Conservation (phyloP, 2,113 vertebrate species). For the Notiomystis cincta region DNA sequence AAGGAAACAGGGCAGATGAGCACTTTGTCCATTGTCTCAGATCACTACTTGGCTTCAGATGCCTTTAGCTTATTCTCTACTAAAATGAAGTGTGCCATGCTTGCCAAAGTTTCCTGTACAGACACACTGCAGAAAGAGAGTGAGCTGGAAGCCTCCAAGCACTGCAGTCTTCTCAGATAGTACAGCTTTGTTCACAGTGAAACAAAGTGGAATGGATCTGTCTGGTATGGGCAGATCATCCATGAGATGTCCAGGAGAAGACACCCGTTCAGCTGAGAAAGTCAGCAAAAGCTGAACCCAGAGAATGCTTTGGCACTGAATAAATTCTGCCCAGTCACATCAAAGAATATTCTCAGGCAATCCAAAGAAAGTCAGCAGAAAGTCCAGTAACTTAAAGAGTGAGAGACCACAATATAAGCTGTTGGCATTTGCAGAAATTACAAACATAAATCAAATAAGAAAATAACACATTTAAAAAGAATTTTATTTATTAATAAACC, state of each 20-base stretch:
- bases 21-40: neutral
- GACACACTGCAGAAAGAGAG: neutral
- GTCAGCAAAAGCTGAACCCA: neutral
- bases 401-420: neutral
- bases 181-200: neutral
- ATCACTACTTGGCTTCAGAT: neutral
- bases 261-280: neutral
- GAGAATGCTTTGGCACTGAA: neutral
- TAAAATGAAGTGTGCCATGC: neutral
- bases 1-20: neutral
- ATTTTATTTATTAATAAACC: conserved; percentile 13
- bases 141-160: neutral
- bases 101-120: neutral
- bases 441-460: conserved; percentile 38
- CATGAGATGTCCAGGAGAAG: neutral
- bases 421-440: conserved; percentile 16
- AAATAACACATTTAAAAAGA: neutral
- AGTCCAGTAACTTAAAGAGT: neutral
- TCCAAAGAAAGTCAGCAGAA: conserved; percentile 7
- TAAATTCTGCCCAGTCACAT: neutral
- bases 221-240: neutral
- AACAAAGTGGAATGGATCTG: neutral
- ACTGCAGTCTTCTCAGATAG: neutral
- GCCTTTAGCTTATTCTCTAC: neutral
- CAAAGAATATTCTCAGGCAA: neutral